Conservation (phyloP, 2,888 invertebrate species). For the Thereva nobilitata region DNA sequence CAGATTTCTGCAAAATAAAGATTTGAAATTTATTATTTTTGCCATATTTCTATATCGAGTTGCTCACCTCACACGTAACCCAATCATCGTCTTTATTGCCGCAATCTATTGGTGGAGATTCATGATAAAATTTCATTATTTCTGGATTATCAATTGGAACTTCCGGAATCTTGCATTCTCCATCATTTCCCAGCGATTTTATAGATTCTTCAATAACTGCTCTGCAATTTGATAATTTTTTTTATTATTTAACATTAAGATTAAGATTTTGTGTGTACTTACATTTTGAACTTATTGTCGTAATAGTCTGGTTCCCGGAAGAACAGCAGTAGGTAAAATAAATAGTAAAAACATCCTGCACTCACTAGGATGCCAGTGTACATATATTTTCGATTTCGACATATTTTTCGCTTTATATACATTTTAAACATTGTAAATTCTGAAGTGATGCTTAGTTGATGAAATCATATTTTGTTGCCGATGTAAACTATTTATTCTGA, state of each 20-base stretch:
- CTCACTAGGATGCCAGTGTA: too few species aligned
- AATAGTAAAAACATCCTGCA: too few species aligned
- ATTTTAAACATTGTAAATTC: too few species aligned
- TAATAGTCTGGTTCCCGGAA: conserved; percentile 5
- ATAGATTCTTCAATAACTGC: conserved; percentile 60
- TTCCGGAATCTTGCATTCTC: conserved; percentile 68
- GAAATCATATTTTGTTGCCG: too few species aligned
- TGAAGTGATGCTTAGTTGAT: too few species aligned
- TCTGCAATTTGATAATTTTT: conserved; percentile 49
- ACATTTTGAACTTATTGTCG: conserved; percentile 15
- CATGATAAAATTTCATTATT: conserved; percentile 72
- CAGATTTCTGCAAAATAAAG: conserved; percentile 50
- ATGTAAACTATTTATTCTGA: too few species aligned
- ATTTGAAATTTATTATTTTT: neutral
- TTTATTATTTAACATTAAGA: neutral
- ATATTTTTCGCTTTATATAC: too few species aligned
- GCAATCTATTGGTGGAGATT: conserved; percentile 67
- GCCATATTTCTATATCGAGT: neutral
- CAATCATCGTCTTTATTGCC: conserved; percentile 67
- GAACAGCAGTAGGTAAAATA: neutral
- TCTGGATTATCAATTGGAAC: conserved; percentile 71
- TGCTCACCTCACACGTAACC: conserved; percentile 73
- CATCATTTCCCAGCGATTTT: conserved; percentile 56
- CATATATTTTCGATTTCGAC: too few species aligned
- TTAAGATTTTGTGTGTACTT: neutral